Conservation (phyloP, 2,113 vertebrate genomes). For the Gracilinanus agilis region DNA sequence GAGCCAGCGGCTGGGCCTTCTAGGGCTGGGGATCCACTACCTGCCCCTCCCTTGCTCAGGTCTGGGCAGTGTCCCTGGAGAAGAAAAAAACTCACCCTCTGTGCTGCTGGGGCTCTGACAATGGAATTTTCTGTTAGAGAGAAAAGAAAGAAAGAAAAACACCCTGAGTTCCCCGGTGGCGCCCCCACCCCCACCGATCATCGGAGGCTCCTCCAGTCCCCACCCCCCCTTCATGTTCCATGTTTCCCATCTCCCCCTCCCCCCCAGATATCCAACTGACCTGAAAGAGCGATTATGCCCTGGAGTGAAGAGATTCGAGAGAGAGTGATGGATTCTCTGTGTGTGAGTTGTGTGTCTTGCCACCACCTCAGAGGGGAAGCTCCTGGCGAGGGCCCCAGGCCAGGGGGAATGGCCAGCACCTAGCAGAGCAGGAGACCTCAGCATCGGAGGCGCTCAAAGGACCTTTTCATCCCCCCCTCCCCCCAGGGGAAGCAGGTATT, state of each 20-base stretch:
- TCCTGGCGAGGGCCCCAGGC: conserved; percentile 73
- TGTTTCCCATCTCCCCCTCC: not conserved
- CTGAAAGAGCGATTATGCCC: conserved; percentile 73
- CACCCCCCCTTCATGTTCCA: not conserved
- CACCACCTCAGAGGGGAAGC: conserved; percentile 40
- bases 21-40: not conserved
- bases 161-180: conserved; percentile 45
- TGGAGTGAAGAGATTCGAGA: conserved; percentile 71
- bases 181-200: not conserved
- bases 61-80: not conserved
- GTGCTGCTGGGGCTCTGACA: conserved; percentile 86
- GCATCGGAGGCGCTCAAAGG: not conserved
- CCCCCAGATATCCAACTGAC: conserved; percentile 54
- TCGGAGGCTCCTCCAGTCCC: not conserved
- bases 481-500: not conserved
- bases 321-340: conserved; percentile 57
- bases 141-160: conserved; percentile 33
- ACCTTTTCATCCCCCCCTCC: not conserved
- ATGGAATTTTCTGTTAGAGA: conserved; percentile 84
- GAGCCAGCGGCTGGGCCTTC: not conserved
- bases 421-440: conserved; percentile 53
- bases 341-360: conserved; percentile 65
- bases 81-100: conserved; percentile 82
- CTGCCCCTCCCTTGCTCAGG: not conserved
- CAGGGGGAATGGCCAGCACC: conserved; percentile 64